Conservation (phyloP, 2,888 invertebrate species). For the Xanthostigma xanthostigma region DNA sequence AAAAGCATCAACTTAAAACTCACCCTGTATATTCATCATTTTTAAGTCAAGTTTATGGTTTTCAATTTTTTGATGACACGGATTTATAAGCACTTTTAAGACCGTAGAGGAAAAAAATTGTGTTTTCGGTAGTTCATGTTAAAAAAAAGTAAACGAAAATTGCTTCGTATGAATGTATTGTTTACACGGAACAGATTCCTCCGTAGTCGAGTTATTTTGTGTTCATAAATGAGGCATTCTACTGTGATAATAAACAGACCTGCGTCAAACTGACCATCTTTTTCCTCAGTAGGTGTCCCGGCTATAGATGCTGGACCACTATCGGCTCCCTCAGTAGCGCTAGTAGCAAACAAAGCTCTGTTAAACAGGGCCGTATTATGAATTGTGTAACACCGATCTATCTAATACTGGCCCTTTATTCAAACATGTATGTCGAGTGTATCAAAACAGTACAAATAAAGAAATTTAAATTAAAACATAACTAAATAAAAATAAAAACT, state of each 20-base stretch:
- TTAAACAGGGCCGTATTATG: background rate
- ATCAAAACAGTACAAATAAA: background rate
- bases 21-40: too few species aligned
- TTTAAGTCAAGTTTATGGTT: too few species aligned
- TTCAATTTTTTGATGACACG: too few species aligned
- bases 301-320: constrained; percentile 67
- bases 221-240: background rate
- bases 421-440: constrained; percentile 1
- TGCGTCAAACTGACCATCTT: constrained; percentile 64
- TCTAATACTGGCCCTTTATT: background rate
- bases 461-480: background rate
- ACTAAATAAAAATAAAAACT: background rate
- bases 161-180: too few species aligned
- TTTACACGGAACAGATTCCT: too few species aligned
- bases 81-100: too few species aligned
- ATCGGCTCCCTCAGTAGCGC: constrained; percentile 83
- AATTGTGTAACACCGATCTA: too few species aligned
- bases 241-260: constrained; percentile 21
- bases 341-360: constrained; percentile 25
- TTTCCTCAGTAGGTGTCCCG: constrained; percentile 65
- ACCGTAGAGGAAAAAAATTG: too few species aligned
- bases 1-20: too few species aligned
- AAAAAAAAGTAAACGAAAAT: too few species aligned
- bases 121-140: too few species aligned
- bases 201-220: too few species aligned